Percentiles rank a stretch among this genome's conserved stretches.
Evolutionary conservation across 2,797 vertebrate species (phyloP).

Genomic region (Brotula barbata): DNA sequence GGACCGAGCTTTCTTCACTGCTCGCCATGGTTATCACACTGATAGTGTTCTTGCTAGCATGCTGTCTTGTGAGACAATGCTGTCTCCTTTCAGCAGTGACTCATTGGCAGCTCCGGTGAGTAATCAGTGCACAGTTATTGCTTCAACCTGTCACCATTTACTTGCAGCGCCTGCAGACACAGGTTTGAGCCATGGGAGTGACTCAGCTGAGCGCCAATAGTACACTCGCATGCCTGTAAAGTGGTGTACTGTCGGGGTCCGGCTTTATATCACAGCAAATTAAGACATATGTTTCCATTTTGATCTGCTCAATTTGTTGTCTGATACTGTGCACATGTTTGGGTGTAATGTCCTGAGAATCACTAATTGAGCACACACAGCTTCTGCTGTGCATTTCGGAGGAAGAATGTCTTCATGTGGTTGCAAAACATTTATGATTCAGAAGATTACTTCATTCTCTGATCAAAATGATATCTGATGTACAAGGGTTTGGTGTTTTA

Average conservation of each 20-base stretch:
- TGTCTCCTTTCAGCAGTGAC: slow-evolving; percentile 69
- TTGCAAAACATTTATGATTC: slow-evolving; percentile 47
- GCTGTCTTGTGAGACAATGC: slow-evolving; percentile 59
- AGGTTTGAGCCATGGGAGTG: slow-evolving; percentile 63
- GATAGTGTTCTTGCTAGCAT: slow-evolving; percentile 21
- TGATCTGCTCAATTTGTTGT: slow-evolving; percentile 37
- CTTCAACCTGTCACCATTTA: slow-evolving; percentile 71
- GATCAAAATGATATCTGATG: slow-evolving; percentile 27
- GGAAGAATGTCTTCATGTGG: slow-evolving; percentile 46
- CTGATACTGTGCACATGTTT: slow-evolving; percentile 30
- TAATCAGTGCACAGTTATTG: slow-evolving; percentile 71
- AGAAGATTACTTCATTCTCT: slow-evolving; percentile 17
- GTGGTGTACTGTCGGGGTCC: slow-evolving; percentile 27
- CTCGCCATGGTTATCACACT: slow-evolving; percentile 19
- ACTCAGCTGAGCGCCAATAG: slow-evolving; percentile 61
- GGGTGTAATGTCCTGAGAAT: slow-evolving; percentile 23
- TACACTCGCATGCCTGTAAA: slow-evolving; percentile 57
- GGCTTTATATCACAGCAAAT: slow-evolving; percentile 39
- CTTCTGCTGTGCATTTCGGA: slow-evolving; percentile 21
- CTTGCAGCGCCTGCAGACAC: slow-evolving; percentile 69
- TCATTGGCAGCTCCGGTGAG: slow-evolving; percentile 73
- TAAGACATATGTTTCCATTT: slow-evolving; percentile 17
- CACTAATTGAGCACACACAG: slow-evolving; percentile 3
- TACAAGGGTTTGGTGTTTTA: slow-evolving; percentile 13
- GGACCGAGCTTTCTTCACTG: slow-evolving; percentile 30